These are phyloP conservation scores for Intellagama lesueurii DNA, from an alignment of 2,797 vertebrate genomes.

Conservation along the genomic window DNA sequence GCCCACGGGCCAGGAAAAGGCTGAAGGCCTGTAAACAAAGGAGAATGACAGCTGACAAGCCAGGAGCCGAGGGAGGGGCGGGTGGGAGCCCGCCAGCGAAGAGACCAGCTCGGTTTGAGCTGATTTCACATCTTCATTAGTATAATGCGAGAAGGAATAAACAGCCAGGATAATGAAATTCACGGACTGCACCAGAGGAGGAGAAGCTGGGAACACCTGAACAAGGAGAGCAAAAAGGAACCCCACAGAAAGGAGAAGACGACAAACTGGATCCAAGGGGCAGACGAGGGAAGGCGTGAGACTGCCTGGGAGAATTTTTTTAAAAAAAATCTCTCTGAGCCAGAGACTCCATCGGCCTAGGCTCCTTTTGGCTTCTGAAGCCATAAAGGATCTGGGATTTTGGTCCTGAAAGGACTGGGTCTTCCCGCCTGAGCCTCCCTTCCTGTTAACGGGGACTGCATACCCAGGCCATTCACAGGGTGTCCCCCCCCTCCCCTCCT, in stretches of 20 bases:
- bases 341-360: too few relatives aligned
- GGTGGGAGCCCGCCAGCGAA: conserved; percentile 33
- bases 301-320: background rate
- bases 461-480: too few relatives aligned
- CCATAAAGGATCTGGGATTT: background rate
- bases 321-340: background rate
- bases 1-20: conserved; percentile 53
- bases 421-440: background rate
- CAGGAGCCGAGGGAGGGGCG: conserved; percentile 43
- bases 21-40: conserved; percentile 67
- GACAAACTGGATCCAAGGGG: background rate
- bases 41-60: conserved; percentile 62
- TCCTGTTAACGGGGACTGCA: background rate
- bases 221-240: conserved; percentile 26
- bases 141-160: conserved; percentile 59
- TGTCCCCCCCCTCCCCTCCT: too few relatives aligned
- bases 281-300: background rate
- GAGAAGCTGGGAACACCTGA: conserved; percentile 55
- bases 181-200: conserved; percentile 49
- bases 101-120: conserved; percentile 52
- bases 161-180: conserved; percentile 54
- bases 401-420: background rate
- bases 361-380: background rate
- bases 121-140: conserved; percentile 70
- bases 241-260: conserved; percentile 22